These are phyloP conservation scores for Siniperca knerii DNA, from an alignment of 2,113 vertebrate genomes.

Conservation along the genomic window DNA sequence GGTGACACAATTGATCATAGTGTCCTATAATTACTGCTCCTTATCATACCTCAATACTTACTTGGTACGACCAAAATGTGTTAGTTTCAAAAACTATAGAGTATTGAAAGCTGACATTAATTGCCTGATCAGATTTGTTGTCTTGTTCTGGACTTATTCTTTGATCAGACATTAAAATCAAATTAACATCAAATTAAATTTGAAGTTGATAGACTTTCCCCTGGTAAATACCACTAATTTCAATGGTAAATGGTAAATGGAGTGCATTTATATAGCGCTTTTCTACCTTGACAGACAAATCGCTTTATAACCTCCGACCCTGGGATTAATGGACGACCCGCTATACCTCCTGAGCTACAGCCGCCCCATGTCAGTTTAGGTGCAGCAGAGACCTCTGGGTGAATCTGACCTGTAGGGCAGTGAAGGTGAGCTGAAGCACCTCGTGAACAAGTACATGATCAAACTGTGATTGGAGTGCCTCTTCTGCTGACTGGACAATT, in stretches of 20 bases:
- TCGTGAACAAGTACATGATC: constrained; percentile 33
- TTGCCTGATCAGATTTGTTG: not conserved
- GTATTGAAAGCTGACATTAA: not conserved
- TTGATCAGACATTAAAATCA: not conserved
- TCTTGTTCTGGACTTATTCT: too few species aligned
- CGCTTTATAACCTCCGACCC: too few species aligned
- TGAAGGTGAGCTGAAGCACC: constrained; percentile 64
- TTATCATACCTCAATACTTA: not conserved
- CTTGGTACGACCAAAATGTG: not conserved
- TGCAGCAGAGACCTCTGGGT: not conserved
- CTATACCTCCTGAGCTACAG: too few species aligned
- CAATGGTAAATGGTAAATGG: not conserved
- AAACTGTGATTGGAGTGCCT: constrained; percentile 74
- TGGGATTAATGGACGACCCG: too few species aligned
- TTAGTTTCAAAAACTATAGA: not conserved
- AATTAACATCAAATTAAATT: not conserved
- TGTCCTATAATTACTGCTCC: not conserved
- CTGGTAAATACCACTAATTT: not conserved
- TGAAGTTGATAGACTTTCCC: not conserved
- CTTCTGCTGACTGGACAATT: constrained; percentile 80
- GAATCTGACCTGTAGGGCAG: constrained; percentile 12
- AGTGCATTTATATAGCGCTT: too few species aligned
- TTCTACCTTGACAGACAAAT: too few species aligned
- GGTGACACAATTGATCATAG: not conserved
- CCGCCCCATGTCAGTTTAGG: not conserved